Evolutionary conservation across 2,888 invertebrate genomes (phyloP).

Genomic region (Amblyteles armatorius): DNA sequence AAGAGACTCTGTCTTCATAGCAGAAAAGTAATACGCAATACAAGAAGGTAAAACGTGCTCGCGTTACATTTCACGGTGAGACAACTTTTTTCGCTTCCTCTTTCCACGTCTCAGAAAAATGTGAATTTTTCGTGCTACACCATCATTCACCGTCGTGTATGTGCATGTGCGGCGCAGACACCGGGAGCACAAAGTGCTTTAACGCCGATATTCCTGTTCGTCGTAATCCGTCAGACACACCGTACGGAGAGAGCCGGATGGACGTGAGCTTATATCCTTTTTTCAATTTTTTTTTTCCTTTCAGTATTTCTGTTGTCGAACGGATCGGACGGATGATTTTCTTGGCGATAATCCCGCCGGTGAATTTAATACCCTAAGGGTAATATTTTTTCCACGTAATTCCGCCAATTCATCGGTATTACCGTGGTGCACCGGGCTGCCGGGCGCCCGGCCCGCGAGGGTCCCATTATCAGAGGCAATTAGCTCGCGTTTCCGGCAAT

Average conservation of each 20-base stretch:
- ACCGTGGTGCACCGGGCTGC: neutral
- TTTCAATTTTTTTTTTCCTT: neutral
- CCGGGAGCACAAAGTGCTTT: neutral
- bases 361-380: slow-evolving; percentile 28
- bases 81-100: slow-evolving; percentile 7
- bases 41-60: slow-evolving; percentile 40
- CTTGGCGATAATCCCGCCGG: neutral
- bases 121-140: slow-evolving; percentile 4
- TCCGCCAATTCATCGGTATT: slow-evolving; percentile 31
- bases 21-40: slow-evolving; percentile 39
- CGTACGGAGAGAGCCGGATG: neutral
- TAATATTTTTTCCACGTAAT: slow-evolving; percentile 40
- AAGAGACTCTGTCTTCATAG: slow-evolving; percentile 9
- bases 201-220: slow-evolving; percentile 14
- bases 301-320: neutral
- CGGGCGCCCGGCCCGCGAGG: neutral
- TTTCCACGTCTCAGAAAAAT: slow-evolving; percentile 7
- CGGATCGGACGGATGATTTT: neutral
- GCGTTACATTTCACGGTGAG: slow-evolving; percentile 42
- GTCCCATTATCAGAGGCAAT: slow-evolving; percentile 35
- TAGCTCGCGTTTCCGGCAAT: slow-evolving; percentile 25
- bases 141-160: slow-evolving; percentile 18
- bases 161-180: neutral
- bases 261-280: neutral
- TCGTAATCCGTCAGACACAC: slow-evolving; percentile 31